phyloP scores from a whole-genome alignment of 2,888 invertebrate species.

The Pseudanteris insignis region DNA sequence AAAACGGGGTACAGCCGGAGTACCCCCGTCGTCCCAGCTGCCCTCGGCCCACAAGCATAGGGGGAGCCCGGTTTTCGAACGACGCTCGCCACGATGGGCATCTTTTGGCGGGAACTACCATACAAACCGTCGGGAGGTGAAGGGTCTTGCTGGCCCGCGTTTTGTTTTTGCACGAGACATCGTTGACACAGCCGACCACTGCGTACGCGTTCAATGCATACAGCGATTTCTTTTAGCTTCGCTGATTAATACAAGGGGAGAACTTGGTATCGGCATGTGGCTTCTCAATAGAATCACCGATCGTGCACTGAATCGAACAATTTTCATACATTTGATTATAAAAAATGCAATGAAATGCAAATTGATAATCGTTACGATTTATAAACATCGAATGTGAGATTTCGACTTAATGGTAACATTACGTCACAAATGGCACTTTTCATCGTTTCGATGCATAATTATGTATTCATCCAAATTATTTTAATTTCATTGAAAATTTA shows the following conservation, averaged over 20 bases:
- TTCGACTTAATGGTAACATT: too few species aligned
- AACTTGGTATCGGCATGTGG: background rate
- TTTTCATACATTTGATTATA: too few species aligned
- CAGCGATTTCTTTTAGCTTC: background rate
- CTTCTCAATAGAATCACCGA: too few species aligned
- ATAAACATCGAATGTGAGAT: too few species aligned
- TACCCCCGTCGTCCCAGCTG: slow-evolving; percentile 12
- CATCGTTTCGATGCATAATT: too few species aligned
- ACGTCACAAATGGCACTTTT: too few species aligned
- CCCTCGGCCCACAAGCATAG: too few species aligned
- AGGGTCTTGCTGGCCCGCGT: slow-evolving; percentile 7
- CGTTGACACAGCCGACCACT: slow-evolving; percentile 10
- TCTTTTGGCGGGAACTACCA: slow-evolving; percentile 29
- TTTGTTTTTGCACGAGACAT: slow-evolving; percentile 10
- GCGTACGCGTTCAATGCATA: background rate
- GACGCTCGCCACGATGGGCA: slow-evolving; percentile 2
- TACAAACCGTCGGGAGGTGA: slow-evolving; percentile 7
- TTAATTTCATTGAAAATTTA: too few species aligned
- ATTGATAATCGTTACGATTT: too few species aligned
- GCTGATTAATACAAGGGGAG: background rate
- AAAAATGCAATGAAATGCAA: too few species aligned
- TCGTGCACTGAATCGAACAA: too few species aligned
- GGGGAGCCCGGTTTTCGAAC: slow-evolving; percentile 16
- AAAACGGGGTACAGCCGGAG: slow-evolving; percentile 17
- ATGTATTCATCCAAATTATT: too few species aligned